phyloP scores from a whole-genome alignment of 1,140 invertebrate species.

The Papilio helenus region DNA sequence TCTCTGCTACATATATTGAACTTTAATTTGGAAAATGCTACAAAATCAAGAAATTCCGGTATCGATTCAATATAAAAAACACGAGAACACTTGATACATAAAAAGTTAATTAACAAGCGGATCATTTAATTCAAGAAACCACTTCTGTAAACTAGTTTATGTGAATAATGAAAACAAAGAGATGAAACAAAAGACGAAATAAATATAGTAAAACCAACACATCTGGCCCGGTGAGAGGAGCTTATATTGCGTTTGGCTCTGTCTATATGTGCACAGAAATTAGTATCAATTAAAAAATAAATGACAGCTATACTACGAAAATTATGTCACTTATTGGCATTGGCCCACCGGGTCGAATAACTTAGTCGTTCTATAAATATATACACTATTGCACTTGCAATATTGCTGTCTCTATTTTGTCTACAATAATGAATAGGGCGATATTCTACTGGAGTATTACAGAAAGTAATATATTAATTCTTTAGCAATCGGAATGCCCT shows the following conservation, averaged over 20 bases:
- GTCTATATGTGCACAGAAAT: too few relatives aligned
- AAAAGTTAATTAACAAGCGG: neutral
- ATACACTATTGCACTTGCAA: too few relatives aligned
- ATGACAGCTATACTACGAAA: too few relatives aligned
- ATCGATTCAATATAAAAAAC: neutral
- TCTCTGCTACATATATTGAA: neutral
- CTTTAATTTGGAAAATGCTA: neutral
- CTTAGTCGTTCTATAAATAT: too few relatives aligned
- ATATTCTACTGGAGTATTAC: too few relatives aligned
- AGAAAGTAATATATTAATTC: neutral
- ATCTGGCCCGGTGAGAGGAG: too few relatives aligned
- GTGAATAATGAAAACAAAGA: neutral
- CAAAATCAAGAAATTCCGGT: neutral
- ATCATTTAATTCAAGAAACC: conserved; percentile 6
- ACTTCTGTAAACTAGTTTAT: conserved; percentile 8
- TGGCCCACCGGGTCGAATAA: too few relatives aligned
- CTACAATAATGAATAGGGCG: too few relatives aligned
- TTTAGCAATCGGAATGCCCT: conserved; percentile 13
- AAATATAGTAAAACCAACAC: neutral
- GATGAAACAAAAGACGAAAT: neutral
- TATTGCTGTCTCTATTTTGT: too few relatives aligned
- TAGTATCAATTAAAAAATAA: too few relatives aligned
- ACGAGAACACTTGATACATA: neutral
- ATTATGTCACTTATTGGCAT: too few relatives aligned
- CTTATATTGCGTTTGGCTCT: too few relatives aligned